phyloP scores from a whole-genome alignment of 2,797 vertebrate genomes.

The Chiroxiphia lanceolata region DNA sequence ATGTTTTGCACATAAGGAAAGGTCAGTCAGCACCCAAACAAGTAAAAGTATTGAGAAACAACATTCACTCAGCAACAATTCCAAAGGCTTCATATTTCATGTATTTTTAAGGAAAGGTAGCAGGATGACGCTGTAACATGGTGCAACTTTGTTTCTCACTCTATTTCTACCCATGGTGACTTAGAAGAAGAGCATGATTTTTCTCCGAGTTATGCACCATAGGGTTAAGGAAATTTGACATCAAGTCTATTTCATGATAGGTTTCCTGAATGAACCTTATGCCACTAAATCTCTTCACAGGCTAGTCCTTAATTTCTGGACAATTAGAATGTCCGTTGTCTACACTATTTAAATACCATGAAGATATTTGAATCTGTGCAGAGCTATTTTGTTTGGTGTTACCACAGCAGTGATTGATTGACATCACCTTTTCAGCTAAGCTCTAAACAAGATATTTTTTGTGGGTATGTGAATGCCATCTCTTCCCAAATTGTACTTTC shows the following conservation, averaged over 20 bases:
- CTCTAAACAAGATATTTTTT: neutral
- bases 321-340: neutral
- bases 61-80: neutral
- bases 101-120: neutral
- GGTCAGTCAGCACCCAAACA: neutral
- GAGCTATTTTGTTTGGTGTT: neutral
- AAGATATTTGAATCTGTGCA: neutral
- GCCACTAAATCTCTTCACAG: neutral
- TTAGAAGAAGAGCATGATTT: neutral
- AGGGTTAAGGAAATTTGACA: neutral
- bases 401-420: neutral
- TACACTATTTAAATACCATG: neutral
- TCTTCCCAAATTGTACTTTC: neutral
- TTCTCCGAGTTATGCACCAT: neutral
- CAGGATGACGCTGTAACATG: neutral
- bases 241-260: neutral
- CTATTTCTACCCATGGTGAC: neutral
- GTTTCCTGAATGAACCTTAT: neutral
- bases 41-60: neutral
- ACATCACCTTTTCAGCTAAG: neutral
- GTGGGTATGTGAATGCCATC: neutral
- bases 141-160: neutral
- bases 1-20: neutral
- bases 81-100: neutral
- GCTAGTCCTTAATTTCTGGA: neutral